These are phyloP conservation scores for Thymallus thymallus DNA, from an alignment of 2,113 vertebrate genomes.

Conservation along the genomic window DNA sequence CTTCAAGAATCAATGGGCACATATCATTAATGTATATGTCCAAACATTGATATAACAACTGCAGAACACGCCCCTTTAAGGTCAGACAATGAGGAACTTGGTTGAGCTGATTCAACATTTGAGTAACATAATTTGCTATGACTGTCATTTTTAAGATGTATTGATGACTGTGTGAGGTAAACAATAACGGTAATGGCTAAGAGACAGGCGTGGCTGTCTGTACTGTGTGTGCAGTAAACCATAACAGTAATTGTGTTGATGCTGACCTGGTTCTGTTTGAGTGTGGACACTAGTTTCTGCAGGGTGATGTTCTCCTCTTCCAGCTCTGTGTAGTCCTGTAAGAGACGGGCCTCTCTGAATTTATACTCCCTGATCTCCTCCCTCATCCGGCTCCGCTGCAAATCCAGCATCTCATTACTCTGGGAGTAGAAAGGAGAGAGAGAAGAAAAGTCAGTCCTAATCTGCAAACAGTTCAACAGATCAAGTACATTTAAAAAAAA, in stretches of 20 bases:
- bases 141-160: background rate
- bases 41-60: background rate
- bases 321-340: slow-evolving; percentile 88
- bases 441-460: background rate
- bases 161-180: background rate
- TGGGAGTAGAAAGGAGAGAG: slow-evolving; percentile 38
- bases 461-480: background rate
- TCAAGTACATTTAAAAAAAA: too few relatives aligned
- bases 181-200: background rate
- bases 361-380: slow-evolving; percentile 90
- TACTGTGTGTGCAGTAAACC: background rate
- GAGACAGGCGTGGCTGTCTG: background rate
- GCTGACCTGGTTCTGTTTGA: slow-evolving; percentile 87
- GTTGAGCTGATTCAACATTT: background rate
- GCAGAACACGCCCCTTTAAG: background rate
- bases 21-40: too few relatives aligned
- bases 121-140: background rate
- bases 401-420: slow-evolving; percentile 84
- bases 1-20: too few relatives aligned
- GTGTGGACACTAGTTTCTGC: slow-evolving; percentile 86
- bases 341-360: slow-evolving; percentile 82
- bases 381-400: slow-evolving; percentile 84
- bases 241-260: background rate
- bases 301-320: slow-evolving; percentile 89
- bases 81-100: background rate